A percentile compares a stretch with the other conserved stretches of the same genome.
Evolutionary conservation across 2,113 vertebrate genomes (phyloP).

Genomic region (Chauna torquata): DNA sequence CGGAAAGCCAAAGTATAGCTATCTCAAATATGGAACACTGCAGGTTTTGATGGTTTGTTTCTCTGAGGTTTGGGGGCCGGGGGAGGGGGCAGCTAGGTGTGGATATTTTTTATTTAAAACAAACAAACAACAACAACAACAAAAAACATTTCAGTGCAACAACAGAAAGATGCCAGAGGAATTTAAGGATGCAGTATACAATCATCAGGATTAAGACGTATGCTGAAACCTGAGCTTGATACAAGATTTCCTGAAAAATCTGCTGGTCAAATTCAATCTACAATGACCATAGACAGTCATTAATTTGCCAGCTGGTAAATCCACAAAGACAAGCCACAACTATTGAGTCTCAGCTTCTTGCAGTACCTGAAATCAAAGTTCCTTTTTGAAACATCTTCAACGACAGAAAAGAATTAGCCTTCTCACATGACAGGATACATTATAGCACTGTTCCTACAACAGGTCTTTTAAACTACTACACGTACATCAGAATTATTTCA

Average conservation of each 20-base stretch:
- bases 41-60: neutral
- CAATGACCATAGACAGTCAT: neutral
- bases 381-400: neutral
- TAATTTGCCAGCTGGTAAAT: neutral
- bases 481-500: neutral
- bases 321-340: neutral
- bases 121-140: no score
- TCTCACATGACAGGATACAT: neutral
- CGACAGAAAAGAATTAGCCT: neutral
- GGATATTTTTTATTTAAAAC: neutral
- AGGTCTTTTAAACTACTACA: neutral
- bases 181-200: neutral
- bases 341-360: neutral
- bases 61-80: no score
- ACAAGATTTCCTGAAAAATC: neutral
- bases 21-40: neutral
- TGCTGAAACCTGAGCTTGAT: neutral
- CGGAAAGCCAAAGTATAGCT: neutral
- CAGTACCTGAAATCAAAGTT: neutral
- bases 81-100: no score
- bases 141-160: no score
- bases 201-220: neutral
- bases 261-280: neutral
- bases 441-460: neutral
- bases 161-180: neutral